These are phyloP conservation scores for Zoroaster sp. DNA, from an alignment of 53 echinoderm and acorn worm species.

Conservation along the genomic window DNA sequence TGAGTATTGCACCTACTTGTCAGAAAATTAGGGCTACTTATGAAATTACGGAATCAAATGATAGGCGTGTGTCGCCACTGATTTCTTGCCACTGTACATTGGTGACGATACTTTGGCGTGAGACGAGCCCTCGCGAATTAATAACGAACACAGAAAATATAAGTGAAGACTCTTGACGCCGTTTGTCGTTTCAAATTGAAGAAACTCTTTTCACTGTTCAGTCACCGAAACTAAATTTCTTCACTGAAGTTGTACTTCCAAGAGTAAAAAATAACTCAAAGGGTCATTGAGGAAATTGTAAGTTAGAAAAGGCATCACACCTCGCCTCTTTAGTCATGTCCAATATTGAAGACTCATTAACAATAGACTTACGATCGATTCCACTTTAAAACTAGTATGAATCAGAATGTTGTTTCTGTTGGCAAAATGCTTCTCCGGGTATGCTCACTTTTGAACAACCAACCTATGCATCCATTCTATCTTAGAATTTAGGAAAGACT, in stretches of 20 bases:
- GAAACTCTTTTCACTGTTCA: no score
- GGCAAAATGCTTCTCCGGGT: no score
- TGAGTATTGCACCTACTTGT: slow-evolving; percentile 33
- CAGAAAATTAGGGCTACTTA: slow-evolving; percentile 46
- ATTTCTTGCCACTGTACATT: background rate
- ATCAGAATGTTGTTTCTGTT: no score
- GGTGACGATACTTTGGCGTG: background rate
- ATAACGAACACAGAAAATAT: background rate
- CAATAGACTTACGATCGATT: no score
- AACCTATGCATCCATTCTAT: no score
- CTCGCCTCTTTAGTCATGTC: no score
- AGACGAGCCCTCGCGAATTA: background rate
- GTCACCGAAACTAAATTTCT: background rate
- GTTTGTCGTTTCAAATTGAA: background rate
- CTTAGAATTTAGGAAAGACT: no score
- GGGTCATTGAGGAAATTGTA: background rate
- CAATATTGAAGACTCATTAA: no score
- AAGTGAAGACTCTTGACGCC: slow-evolving; percentile 27
- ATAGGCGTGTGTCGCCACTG: background rate
- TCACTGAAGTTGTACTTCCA: background rate
- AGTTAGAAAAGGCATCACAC: background rate
- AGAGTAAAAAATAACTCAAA: background rate
- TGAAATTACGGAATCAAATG: slow-evolving; percentile 27
- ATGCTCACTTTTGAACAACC: no score
- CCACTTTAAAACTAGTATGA: no score